Evolutionary conservation across 2,888 invertebrate genomes (phyloP), one percentile per base, ranked within the genome.

Genomic region (Amiota minor): DNA sequence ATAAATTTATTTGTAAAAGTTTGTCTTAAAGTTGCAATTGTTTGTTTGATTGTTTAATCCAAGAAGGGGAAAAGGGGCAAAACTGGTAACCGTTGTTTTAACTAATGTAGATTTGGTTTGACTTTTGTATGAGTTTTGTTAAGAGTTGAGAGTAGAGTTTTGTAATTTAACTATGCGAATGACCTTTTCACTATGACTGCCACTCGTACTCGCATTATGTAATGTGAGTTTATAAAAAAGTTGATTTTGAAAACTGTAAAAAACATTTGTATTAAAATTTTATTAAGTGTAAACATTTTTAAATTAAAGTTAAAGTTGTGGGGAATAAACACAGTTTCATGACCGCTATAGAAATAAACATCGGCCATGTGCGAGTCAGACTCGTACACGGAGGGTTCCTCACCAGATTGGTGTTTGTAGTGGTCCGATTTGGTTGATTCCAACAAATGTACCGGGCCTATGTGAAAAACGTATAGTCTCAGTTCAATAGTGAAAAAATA

Each of bases 1-100:
- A 62, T 71, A 64, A 49, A 71, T 64, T 71, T 64, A 71, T 71
- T 71, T 53, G 53, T 35, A 71, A 71, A 71, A 62, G 67, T 70
- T 70, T 35, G 35, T 35, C 35, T 46, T 18, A 59, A 11, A 18
- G n/a, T 62, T 62, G 62, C 35, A 62, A 62, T 35, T 23, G 62
- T 62, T 62, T 35, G 35, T 35, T 35, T 35, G 35, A 16, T 14
- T 20, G 14, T 64, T 14, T 61, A 61, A 61, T 12, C 11, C 16
- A 20, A 18, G 61, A 12, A 35, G 35, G 35, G 35, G 6, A 35
- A 35, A 35, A 0, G 0, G 35, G 35, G 35, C 6, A 35, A 6
- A 35, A 6, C 35, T 35, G 35, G 35, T 35, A 35, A 35, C 35
- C 35, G 6, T 35, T 59, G 10, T 59, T 59, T 59, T 59, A 59